phyloP scores from a whole-genome alignment of 1,140 invertebrate genomes.

The Rhopalosiphum padi region DNA sequence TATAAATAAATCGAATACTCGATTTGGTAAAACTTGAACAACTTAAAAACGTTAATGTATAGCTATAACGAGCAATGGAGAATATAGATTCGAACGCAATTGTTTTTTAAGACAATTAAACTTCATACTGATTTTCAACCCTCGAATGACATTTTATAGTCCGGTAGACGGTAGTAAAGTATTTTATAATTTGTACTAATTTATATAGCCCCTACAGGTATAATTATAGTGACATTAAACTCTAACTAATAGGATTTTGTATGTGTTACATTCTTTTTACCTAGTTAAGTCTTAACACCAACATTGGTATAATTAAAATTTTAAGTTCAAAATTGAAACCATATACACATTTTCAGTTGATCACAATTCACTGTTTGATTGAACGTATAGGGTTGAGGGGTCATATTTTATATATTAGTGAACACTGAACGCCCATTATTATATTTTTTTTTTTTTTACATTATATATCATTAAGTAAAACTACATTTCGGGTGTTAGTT shows the following conservation, averaged over 20 bases:
- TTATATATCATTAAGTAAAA: no score
- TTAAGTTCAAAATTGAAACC: background rate
- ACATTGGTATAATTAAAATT: background rate
- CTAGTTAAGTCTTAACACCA: background rate
- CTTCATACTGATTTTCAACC: background rate
- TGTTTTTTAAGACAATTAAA: background rate
- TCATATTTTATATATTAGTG: background rate
- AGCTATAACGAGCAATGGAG: no score
- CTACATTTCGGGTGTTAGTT: no score
- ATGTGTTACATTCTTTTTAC: background rate
- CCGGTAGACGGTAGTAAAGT: background rate
- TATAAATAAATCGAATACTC: background rate
- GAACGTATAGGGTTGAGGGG: background rate
- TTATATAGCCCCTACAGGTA: background rate
- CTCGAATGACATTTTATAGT: background rate
- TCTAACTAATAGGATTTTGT: background rate
- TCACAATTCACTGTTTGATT: background rate
- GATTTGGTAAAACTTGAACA: background rate
- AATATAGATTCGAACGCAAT: background rate
- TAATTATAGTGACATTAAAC: background rate
- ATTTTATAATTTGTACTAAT: background rate
- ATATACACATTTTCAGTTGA: background rate
- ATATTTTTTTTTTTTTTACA: background rate
- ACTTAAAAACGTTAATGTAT: no score
- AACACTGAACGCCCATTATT: background rate